These are phyloP conservation scores for Xylophagus ater DNA, from an alignment of 2,888 invertebrate genomes.

Conservation along the genomic window DNA sequence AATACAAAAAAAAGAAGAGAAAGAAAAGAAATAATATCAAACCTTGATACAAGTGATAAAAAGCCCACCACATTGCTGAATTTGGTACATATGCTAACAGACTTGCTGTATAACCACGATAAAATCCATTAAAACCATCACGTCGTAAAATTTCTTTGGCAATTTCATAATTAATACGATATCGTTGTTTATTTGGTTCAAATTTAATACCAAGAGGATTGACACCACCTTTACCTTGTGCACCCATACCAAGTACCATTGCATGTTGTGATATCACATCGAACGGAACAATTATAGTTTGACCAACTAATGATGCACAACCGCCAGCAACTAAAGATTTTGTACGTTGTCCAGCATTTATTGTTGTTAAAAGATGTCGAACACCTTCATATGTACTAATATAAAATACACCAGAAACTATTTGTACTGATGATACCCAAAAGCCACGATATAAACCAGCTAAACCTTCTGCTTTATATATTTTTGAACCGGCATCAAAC, in stretches of 20 bases:
- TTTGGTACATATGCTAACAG: constrained; percentile 90
- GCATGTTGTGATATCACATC: constrained; percentile 94
- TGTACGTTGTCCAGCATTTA: constrained; percentile 31
- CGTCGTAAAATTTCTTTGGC: constrained; percentile 62
- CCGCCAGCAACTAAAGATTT: constrained; percentile 82
- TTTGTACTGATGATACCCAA: constrained; percentile 86
- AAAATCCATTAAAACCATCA: constrained; percentile 82
- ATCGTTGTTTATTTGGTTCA: constrained; percentile 48
- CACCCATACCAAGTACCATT: constrained; percentile 73
- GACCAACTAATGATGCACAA: constrained; percentile 83
- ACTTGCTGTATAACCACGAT: constrained; percentile 87
- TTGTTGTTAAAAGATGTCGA: constrained; percentile 59
- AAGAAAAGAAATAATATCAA: constrained; percentile 21
- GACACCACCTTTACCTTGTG: constrained; percentile 43
- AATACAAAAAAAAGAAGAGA: too few species aligned
- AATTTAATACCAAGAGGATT: constrained; percentile 66
- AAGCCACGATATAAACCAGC: constrained; percentile 87
- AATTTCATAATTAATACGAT: constrained; percentile 63
- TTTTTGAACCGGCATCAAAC: constrained; percentile 80
- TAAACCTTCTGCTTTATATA: constrained; percentile 71
- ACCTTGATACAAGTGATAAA: constrained; percentile 92
- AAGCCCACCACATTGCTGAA: constrained; percentile 96
- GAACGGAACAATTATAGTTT: constrained; percentile 92
- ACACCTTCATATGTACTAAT: constrained; percentile 91
- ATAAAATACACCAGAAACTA: constrained; percentile 78